Conservation (phyloP, 2,797 vertebrate genomes). For the Ptychobarbus kaznakovi region DNA sequence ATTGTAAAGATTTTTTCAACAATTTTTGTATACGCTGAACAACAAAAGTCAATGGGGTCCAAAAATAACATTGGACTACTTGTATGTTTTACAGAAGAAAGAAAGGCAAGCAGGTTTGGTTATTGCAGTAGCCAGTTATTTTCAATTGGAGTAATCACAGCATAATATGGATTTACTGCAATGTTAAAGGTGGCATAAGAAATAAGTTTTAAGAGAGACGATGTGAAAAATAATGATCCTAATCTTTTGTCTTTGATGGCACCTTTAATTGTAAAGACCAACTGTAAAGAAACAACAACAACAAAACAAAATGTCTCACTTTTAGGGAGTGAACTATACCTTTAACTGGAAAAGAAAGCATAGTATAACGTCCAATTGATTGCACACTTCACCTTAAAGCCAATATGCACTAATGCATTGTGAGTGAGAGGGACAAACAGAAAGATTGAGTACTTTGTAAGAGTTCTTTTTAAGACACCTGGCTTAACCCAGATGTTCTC, state of each 20-base stretch:
- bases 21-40: not conserved
- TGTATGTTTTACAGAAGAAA: not conserved
- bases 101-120: not conserved
- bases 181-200: slow-evolving; percentile 63
- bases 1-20: not conserved
- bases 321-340: not conserved
- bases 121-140: slow-evolving; percentile 54
- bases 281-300: not conserved
- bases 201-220: slow-evolving; percentile 59
- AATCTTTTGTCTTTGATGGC: slow-evolving; percentile 66
- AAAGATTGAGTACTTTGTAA: not conserved
- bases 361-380: not conserved
- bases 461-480: slow-evolving; percentile 34
- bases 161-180: slow-evolving; percentile 69
- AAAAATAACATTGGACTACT: not conserved
- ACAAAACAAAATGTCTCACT: not conserved
- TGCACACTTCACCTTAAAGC: not conserved
- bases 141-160: slow-evolving; percentile 67
- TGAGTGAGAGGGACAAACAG: slow-evolving; percentile 9
- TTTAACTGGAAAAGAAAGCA: not conserved
- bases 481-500: slow-evolving; percentile 58
- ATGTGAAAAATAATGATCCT: slow-evolving; percentile 70
- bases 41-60: not conserved
- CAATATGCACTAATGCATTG: not conserved
- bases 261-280: not conserved